phyloP scores from a whole-genome alignment of 2,797 vertebrate genomes.

The Gymnopithys bicolor region DNA sequence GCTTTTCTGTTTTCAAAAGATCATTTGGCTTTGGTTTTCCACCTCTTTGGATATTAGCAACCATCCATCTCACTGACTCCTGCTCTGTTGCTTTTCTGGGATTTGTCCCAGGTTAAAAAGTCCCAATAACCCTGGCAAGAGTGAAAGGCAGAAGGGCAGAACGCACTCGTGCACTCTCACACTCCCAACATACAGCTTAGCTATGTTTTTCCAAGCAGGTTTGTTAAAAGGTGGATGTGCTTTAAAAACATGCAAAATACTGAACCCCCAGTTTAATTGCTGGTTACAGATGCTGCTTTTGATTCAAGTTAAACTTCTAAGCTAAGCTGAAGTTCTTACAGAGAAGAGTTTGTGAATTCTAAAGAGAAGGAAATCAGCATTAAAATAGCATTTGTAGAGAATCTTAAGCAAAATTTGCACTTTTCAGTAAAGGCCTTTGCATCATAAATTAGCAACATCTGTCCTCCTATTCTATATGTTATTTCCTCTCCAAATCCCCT shows the following conservation, averaged over 20 bases:
- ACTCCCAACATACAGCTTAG: background rate
- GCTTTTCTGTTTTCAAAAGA: background rate
- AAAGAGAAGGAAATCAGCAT: slow-evolving; percentile 68
- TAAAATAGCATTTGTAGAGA: slow-evolving; percentile 59
- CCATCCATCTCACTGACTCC: background rate
- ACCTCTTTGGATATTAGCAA: background rate
- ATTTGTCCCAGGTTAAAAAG: background rate
- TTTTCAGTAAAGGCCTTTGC: slow-evolving; percentile 59
- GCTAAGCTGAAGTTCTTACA: slow-evolving; percentile 65
- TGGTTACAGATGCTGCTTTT: slow-evolving; percentile 64
- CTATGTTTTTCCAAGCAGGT: background rate
- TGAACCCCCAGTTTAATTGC: slow-evolving; percentile 37
- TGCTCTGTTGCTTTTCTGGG: background rate
- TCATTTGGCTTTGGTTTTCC: background rate
- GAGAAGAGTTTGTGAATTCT: slow-evolving; percentile 62
- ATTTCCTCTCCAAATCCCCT: slow-evolving; percentile 68
- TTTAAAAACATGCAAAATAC: background rate
- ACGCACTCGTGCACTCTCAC: background rate
- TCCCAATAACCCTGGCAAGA: background rate
- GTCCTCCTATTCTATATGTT: slow-evolving; percentile 67
- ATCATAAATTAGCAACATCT: slow-evolving; percentile 68
- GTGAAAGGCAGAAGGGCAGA: background rate
- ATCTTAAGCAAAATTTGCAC: slow-evolving; percentile 66
- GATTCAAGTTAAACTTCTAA: slow-evolving; percentile 62
- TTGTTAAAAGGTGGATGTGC: background rate